These are phyloP conservation scores for Axis porcinus DNA, from an alignment of 2,113 vertebrate genomes.

Conservation along the genomic window DNA sequence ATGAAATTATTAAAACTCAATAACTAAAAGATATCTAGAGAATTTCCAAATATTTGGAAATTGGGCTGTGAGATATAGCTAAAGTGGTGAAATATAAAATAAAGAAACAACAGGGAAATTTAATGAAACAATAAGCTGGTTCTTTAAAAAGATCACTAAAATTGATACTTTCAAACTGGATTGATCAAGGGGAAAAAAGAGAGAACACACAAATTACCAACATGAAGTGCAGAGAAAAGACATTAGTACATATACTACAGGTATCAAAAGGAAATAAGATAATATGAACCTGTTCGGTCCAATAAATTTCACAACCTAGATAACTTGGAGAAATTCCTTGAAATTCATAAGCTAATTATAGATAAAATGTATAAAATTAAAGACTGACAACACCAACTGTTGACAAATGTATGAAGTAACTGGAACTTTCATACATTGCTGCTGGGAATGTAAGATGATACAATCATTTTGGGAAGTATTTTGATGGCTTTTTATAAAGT, in stretches of 20 bases:
- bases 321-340: not conserved
- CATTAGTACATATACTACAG: not conserved
- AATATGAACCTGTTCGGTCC: not conserved
- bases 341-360: not conserved
- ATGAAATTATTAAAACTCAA: not conserved
- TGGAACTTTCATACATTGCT: not conserved
- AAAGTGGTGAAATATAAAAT: not conserved
- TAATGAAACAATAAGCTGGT: not conserved
- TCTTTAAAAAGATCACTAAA: not conserved
- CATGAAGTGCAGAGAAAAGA: not conserved
- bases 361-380: not conserved
- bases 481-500: not conserved
- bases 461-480: not conserved
- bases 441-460: not conserved
- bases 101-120: not conserved
- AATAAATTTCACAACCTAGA: not conserved
- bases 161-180: not conserved
- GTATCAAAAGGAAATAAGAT: not conserved
- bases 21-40: not conserved
- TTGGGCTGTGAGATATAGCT: not conserved
- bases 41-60: not conserved
- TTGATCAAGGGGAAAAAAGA: not conserved
- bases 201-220: not conserved
- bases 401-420: not conserved
- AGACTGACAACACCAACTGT: not conserved